Evolutionary conservation across 2,113 vertebrate species (phyloP).

Genomic region (Corythornis vintsioides): DNA sequence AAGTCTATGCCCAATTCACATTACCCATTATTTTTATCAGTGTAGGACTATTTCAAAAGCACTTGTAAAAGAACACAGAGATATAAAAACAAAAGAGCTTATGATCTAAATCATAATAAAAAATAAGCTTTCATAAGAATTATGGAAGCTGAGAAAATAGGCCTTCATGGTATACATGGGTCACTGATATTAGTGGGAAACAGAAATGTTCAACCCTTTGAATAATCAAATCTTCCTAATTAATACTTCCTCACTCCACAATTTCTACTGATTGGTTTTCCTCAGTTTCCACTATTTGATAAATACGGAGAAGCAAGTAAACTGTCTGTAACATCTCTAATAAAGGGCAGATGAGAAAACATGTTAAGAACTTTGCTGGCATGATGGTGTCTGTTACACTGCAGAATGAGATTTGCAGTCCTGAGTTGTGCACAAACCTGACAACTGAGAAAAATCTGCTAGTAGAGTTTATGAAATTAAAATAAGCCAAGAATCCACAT

Average conservation of each 20-base stretch:
- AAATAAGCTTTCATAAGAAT: neutral
- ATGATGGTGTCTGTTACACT: neutral
- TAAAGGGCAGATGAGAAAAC: neutral
- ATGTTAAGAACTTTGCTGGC: neutral
- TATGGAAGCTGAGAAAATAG: neutral
- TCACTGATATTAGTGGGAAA: neutral
- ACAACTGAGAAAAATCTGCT: neutral
- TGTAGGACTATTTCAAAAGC: neutral
- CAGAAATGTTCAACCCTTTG: neutral
- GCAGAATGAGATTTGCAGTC: neutral
- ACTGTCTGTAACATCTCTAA: neutral
- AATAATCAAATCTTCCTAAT: neutral
- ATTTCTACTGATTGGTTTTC: neutral
- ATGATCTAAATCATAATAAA: neutral
- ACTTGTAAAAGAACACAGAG: neutral
- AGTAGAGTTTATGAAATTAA: neutral
- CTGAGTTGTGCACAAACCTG: neutral
- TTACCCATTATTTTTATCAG: neutral
- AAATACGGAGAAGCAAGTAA: neutral
- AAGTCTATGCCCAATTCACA: neutral
- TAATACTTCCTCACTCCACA: neutral
- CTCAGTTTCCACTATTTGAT: neutral
- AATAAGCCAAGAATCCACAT: neutral
- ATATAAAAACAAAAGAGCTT: neutral
- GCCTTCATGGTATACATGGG: neutral